Evolutionary conservation across 1,140 invertebrate genomes (phyloP).

Genomic region (Delia radicum): DNA sequence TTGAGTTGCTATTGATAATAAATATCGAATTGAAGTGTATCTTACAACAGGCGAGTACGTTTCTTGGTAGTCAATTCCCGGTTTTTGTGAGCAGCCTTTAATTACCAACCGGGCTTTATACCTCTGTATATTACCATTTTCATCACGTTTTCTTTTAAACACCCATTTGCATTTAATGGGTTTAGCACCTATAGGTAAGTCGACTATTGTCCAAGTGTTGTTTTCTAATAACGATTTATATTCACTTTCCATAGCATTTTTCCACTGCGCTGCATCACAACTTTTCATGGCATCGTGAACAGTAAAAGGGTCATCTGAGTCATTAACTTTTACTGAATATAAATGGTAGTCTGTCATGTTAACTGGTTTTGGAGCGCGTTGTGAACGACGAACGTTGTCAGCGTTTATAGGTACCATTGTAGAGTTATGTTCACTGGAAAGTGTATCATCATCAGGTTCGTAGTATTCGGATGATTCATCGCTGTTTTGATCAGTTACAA

Average conservation of each 20-base stretch:
- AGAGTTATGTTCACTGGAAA: neutral
- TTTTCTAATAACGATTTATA: conserved; percentile 31
- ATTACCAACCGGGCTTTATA: conserved; percentile 24
- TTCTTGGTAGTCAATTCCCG: conserved; percentile 25
- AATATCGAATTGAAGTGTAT: conserved; percentile 29
- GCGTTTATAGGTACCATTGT: too few species aligned
- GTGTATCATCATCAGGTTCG: neutral
- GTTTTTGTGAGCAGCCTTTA: conserved; percentile 19
- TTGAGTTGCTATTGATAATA: conserved; percentile 32
- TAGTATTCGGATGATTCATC: neutral
- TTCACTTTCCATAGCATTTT: conserved; percentile 32
- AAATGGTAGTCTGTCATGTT: neutral
- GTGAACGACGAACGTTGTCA: neutral
- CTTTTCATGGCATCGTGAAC: conserved; percentile 23
- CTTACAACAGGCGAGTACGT: conserved; percentile 13
- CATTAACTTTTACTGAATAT: neutral
- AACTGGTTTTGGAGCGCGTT: neutral
- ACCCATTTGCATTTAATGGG: conserved; percentile 34
- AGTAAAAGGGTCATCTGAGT: conserved; percentile 7
- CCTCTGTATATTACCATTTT: neutral
- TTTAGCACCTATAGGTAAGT: conserved; percentile 29
- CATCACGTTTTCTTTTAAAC: conserved; percentile 36
- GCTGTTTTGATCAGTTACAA: neutral
- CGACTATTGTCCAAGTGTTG: conserved; percentile 32
- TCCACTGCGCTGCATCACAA: conserved; percentile 27